Conservation (phyloP, 1,140 invertebrate species). For the Micrasema minimum region DNA sequence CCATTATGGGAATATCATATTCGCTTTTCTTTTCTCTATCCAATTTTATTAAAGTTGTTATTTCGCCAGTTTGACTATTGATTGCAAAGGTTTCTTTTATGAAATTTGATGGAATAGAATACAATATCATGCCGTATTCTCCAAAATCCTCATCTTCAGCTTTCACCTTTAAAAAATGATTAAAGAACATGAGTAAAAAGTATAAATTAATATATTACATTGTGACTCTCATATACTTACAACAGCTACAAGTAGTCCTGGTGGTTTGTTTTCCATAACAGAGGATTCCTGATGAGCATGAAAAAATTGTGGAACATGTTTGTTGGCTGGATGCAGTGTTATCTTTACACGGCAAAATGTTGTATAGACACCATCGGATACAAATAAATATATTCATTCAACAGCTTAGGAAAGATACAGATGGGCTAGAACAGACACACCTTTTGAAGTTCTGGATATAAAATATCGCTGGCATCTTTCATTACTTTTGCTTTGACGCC, state of each 20-base stretch:
- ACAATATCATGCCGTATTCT: slow-evolving; percentile 76
- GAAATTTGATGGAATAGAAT: slow-evolving; percentile 79
- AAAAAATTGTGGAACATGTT: slow-evolving; percentile 77
- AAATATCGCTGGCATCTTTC: too few relatives aligned
- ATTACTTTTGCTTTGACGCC: too few relatives aligned
- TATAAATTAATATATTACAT: background rate
- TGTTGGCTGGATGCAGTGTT: slow-evolving; percentile 79
- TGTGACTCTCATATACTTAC: slow-evolving; percentile 16
- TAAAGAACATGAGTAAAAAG: background rate
- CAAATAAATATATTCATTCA: too few relatives aligned
- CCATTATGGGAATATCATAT: slow-evolving; percentile 82
- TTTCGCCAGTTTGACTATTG: slow-evolving; percentile 78
- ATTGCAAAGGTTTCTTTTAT: slow-evolving; percentile 79
- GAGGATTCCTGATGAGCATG: slow-evolving; percentile 75
- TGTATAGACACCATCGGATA: slow-evolving; percentile 89
- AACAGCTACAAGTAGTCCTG: slow-evolving; percentile 61
- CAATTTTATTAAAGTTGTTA: slow-evolving; percentile 76
- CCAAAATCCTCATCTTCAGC: slow-evolving; percentile 82
- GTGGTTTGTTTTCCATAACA: slow-evolving; percentile 79
- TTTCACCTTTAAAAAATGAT: slow-evolving; percentile 62
- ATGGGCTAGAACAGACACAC: too few relatives aligned
- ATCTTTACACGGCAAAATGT: slow-evolving; percentile 80
- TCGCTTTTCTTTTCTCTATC: slow-evolving; percentile 77
- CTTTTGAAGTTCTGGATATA: too few relatives aligned
- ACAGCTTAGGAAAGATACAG: too few relatives aligned